Conservation (phyloP, 2,888 invertebrate genomes). For the Meteorus colon region DNA sequence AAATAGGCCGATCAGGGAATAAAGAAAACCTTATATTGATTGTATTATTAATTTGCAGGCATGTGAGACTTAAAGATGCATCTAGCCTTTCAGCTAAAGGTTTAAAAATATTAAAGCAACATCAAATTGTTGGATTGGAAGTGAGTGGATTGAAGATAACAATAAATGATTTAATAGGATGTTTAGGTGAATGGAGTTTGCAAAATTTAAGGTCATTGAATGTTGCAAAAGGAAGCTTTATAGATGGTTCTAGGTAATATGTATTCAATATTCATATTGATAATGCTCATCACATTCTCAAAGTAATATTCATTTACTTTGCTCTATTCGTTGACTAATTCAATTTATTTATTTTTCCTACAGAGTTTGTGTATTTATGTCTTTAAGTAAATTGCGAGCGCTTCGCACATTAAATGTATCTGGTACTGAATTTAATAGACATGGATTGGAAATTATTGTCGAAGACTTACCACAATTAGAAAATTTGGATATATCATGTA, state of each 20-base stretch:
- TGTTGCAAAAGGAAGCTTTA: slow-evolving; percentile 79
- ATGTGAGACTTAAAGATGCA: slow-evolving; percentile 78
- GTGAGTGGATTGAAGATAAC: slow-evolving; percentile 77
- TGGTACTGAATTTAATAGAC: slow-evolving; percentile 81
- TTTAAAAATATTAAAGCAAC: slow-evolving; percentile 77
- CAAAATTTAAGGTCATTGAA: slow-evolving; percentile 78
- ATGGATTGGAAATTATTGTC: slow-evolving; percentile 79
- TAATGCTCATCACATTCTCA: slow-evolving; percentile 12
- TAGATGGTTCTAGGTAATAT: slow-evolving; percentile 75
- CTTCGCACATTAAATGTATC: slow-evolving; percentile 79
- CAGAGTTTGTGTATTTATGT: slow-evolving; percentile 77
- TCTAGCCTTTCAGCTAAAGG: slow-evolving; percentile 77
- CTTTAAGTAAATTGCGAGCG: slow-evolving; percentile 78
- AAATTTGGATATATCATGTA: slow-evolving; percentile 80
- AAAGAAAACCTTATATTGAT: too few species aligned
- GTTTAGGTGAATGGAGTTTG: slow-evolving; percentile 80
- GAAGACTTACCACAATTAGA: slow-evolving; percentile 79
- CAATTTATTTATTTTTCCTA: slow-evolving; percentile 43
- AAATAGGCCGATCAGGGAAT: too few species aligned
- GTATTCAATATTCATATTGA: slow-evolving; percentile 19
- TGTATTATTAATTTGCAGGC: slow-evolving; percentile 63
- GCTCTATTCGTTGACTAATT: not conserved
- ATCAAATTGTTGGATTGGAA: slow-evolving; percentile 79
- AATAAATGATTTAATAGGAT: slow-evolving; percentile 79
- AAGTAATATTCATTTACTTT: slow-evolving; percentile 13